These are phyloP conservation scores for Phortica variegata DNA, from an alignment of 1,140 invertebrate genomes.

Conservation along the genomic window DNA sequence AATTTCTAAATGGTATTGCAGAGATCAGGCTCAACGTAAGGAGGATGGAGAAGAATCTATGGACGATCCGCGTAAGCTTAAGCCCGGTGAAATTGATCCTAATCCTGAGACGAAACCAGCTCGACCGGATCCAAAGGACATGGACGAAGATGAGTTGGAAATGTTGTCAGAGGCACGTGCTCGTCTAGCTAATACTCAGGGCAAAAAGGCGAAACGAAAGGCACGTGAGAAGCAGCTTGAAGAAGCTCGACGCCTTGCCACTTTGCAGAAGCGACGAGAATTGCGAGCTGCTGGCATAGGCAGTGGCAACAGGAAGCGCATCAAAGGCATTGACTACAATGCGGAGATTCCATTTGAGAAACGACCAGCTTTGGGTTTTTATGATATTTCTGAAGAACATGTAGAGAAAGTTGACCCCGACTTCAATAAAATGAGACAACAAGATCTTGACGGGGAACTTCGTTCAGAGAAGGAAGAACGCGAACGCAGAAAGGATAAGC, in stretches of 20 bases:
- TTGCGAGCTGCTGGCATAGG: conserved; percentile 95
- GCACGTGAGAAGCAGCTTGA: conserved; percentile 98
- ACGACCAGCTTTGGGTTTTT: conserved; percentile 85
- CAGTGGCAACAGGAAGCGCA: conserved; percentile 47
- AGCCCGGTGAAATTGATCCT: conserved; percentile 98
- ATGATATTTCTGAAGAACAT: conserved; percentile 87
- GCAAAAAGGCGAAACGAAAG: conserved; percentile 99
- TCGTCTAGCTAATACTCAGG: conserved; percentile 97
- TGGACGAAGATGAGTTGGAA: conserved; percentile 99
- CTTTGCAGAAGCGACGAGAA: conserved; percentile 94
- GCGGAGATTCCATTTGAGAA: conserved; percentile 98
- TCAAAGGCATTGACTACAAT: conserved; percentile 91
- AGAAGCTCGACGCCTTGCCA: conserved; percentile 93
- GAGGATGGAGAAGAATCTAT: conserved; percentile 90
- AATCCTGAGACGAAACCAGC: conserved; percentile 99
- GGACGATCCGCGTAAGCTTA: conserved; percentile 94
- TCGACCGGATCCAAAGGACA: conserved; percentile 98
- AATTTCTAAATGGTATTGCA: conserved; percentile 41
- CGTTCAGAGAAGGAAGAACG: conserved; percentile 86
- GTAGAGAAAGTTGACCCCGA: conserved; percentile 87
- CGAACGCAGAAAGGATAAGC: conserved; percentile 86
- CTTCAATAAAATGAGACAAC: conserved; percentile 85
- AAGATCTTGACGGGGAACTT: conserved; percentile 90
- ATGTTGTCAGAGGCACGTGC: conserved; percentile 99
- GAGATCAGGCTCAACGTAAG: conserved; percentile 97